Evolutionary conservation across 2,113 vertebrate species (phyloP).

Genomic region (Falcunculus frontatus): DNA sequence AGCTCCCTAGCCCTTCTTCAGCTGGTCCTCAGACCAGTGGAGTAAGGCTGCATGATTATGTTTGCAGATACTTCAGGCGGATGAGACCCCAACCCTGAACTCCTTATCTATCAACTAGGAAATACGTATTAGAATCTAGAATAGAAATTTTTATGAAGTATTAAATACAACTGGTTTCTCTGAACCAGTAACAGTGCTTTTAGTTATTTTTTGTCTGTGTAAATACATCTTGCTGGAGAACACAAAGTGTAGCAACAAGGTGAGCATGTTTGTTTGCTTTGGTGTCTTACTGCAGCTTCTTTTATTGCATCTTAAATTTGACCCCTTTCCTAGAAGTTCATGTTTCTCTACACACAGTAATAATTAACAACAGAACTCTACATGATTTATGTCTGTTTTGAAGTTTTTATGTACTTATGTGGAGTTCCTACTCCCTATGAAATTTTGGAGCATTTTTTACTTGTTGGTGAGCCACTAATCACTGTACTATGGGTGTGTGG

Average conservation of each 20-base stretch:
- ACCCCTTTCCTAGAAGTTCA: not conserved
- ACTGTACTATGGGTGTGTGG: not conserved
- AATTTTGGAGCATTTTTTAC: not conserved
- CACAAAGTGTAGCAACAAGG: not conserved
- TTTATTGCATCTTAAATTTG: not conserved
- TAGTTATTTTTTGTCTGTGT: not conserved
- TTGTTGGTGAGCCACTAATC: not conserved
- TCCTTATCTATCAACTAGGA: not conserved
- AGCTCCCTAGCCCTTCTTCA: not conserved
- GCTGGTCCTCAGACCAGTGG: not conserved
- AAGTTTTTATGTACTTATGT: not conserved
- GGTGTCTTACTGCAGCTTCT: not conserved
- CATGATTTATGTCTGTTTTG: not conserved
- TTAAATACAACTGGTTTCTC: not conserved
- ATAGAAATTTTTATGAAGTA: not conserved
- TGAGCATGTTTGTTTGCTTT: not conserved
- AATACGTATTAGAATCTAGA: not conserved
- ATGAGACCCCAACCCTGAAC: not conserved
- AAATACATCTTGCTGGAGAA: not conserved
- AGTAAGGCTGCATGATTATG: not conserved
- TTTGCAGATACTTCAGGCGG: not conserved
- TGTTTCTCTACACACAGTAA: not conserved
- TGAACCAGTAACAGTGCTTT: not conserved
- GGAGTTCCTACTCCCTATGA: fast-evolving
- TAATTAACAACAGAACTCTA: not conserved